Percentiles rank a stretch among this genome's conserved stretches.
These are phyloP conservation scores for Drosophila takahashii DNA, from an alignment of 1,140 invertebrate genomes.

Conservation along the genomic window DNA sequence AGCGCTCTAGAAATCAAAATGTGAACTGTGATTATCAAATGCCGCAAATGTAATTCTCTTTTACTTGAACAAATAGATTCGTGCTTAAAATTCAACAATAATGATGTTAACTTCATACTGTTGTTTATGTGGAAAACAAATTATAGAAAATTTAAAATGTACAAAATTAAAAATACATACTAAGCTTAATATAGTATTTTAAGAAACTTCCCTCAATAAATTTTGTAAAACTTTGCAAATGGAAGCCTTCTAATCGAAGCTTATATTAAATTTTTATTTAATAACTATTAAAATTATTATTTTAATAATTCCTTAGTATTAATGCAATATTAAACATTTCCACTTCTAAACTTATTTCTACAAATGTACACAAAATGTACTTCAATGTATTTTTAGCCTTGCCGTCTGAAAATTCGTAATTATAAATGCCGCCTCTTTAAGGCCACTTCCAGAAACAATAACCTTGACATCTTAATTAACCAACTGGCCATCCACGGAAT, in stretches of 20 bases:
- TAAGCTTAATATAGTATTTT: no score
- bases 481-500: slow-evolving; percentile 44
- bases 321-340: neutral
- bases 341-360: neutral
- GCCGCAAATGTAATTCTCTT: neutral
- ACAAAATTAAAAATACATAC: no score
- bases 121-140: no score
- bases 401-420: slow-evolving; percentile 16
- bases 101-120: no score
- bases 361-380: neutral
- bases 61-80: neutral
- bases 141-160: no score
- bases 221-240: no score
- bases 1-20: neutral
- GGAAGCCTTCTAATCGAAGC: no score
- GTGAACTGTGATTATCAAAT: neutral
- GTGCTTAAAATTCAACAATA: neutral
- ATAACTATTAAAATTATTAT: no score
- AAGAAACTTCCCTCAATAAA: no score
- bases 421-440: slow-evolving; percentile 21
- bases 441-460: slow-evolving; percentile 35
- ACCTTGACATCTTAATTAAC: slow-evolving; percentile 81
- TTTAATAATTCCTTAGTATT: no score
- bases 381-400: neutral
- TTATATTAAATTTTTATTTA: no score